phyloP scores from a whole-genome alignment of 2,797 vertebrate species.

The Lepidocolaptes lacrymiger region DNA sequence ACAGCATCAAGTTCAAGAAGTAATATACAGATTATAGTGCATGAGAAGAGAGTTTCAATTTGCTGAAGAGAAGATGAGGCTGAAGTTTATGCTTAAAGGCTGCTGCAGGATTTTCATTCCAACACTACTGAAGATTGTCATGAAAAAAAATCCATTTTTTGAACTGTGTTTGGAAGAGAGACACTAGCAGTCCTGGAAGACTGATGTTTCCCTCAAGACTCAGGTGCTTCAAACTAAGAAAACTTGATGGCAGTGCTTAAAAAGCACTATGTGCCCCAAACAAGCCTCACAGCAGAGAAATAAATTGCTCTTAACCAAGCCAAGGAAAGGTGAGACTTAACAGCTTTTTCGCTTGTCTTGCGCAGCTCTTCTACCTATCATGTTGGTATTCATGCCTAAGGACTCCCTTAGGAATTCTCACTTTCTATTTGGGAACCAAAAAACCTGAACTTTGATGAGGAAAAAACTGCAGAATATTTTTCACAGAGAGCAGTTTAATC shows the following conservation, averaged over 20 bases:
- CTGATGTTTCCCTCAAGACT: slow-evolving; percentile 66
- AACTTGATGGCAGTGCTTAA: slow-evolving; percentile 66
- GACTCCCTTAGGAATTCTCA: not conserved
- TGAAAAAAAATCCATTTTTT: slow-evolving; percentile 62
- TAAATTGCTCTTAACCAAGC: slow-evolving; percentile 58
- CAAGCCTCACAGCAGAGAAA: slow-evolving; percentile 41
- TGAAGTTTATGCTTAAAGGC: slow-evolving; percentile 43
- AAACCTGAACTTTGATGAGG: not conserved
- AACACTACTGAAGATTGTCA: not conserved
- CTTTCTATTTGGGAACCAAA: slow-evolving; percentile 32
- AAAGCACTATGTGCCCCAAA: slow-evolving; percentile 66
- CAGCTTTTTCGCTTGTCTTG: not conserved
- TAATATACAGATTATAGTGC: not conserved
- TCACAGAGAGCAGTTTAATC: not conserved
- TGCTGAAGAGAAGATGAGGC: not conserved
- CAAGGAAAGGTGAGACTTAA: slow-evolving; percentile 42
- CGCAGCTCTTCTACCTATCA: slow-evolving; percentile 34
- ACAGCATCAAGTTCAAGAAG: not conserved
- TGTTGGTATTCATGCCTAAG: not conserved
- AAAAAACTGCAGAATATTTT: slow-evolving; percentile 1
- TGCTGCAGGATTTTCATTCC: slow-evolving; percentile 33
- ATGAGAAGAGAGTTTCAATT: slow-evolving; percentile 15
- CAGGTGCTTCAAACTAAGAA: slow-evolving; percentile 59
- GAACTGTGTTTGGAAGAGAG: slow-evolving; percentile 31
- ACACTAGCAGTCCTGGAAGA: slow-evolving; percentile 58